Base-by-base conservation (phyloP, 2,797 vertebrate genomes). In the Alfaro cultratus region DNA sequence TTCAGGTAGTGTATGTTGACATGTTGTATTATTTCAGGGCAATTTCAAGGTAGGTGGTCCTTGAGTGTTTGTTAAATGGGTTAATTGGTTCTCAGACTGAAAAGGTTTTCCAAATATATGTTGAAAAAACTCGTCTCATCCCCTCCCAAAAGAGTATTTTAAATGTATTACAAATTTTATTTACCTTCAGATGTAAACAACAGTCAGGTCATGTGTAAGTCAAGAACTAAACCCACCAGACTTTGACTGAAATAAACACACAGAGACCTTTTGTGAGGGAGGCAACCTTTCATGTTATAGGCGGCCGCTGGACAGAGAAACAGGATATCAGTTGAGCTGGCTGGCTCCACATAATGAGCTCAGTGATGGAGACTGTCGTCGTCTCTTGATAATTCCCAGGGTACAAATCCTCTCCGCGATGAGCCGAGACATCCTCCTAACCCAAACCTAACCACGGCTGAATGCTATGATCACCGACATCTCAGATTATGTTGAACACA, bases 311-410 rank as follows among this genome's bases (percentile, higher is more conserved):
- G 53, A 73, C 75, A 72, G 67, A 72, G 88, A 78, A 77, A 73
- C 70, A 41, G 78, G 87, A 84, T 86, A 87, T 88, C 83, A 77
- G 81, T 77, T 85, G 83, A 88, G 83, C 83, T 57, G 78, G 53
- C 89, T 85, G 91, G 90, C 89, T 90, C 88, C 90, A 92, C 71
- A 90, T 90, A 91, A 93, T 93, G 81, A 86, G 81, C 79, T 81
- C 64, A 78, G 9, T 6, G 90, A 94, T 46, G 75, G 88, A 87
- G 76, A 78, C 82, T 93, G 90, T 95, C 91, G 89, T 86, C 91
- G 70, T 88, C 82, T 86, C 55, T 75, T 90, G 77, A 91, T 67
- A 78, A 87, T 76, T 84, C 83, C 78, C 31, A 0, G 26, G 75
- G 73, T 82, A 55, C 73, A 80, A 74, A 71, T 87, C 73, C 83